These are phyloP conservation scores for Lophochroa leadbeateri DNA, from an alignment of 2,113 vertebrate genomes.

Conservation along the genomic window DNA sequence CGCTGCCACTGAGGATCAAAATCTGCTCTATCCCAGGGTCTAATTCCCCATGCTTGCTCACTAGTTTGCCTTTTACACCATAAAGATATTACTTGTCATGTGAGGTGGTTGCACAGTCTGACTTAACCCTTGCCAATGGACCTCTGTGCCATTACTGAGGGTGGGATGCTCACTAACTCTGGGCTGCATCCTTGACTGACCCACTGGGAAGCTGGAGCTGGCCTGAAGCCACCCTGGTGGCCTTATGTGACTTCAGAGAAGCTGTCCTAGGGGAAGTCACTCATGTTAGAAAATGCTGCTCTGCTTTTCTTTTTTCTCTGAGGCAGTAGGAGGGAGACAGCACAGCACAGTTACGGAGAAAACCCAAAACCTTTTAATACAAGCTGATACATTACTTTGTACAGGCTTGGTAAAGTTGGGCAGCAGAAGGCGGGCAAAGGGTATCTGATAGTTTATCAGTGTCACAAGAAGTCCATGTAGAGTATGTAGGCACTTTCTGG, in stretches of 20 bases:
- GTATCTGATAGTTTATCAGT: background rate
- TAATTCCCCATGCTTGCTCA: accelerated
- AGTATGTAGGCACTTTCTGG: background rate
- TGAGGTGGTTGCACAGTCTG: background rate
- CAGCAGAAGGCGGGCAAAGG: background rate
- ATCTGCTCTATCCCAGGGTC: background rate
- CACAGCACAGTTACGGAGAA: background rate
- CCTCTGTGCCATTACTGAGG: background rate
- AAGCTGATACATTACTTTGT: background rate
- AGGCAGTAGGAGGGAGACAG: background rate
- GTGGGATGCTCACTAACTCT: background rate
- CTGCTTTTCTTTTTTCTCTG: background rate
- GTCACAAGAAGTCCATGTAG: background rate
- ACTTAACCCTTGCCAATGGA: background rate
- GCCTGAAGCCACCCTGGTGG: background rate
- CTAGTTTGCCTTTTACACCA: background rate
- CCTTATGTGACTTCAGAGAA: background rate
- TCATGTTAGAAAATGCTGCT: background rate
- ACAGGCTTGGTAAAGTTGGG: background rate
- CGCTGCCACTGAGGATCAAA: background rate
- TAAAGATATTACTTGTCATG: background rate
- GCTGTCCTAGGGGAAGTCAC: background rate
- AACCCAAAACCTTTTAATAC: background rate
- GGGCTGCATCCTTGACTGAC: background rate
- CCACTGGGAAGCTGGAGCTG: background rate